Conservation (phyloP, 2,797 vertebrate species). For the Chelon labrosus region DNA sequence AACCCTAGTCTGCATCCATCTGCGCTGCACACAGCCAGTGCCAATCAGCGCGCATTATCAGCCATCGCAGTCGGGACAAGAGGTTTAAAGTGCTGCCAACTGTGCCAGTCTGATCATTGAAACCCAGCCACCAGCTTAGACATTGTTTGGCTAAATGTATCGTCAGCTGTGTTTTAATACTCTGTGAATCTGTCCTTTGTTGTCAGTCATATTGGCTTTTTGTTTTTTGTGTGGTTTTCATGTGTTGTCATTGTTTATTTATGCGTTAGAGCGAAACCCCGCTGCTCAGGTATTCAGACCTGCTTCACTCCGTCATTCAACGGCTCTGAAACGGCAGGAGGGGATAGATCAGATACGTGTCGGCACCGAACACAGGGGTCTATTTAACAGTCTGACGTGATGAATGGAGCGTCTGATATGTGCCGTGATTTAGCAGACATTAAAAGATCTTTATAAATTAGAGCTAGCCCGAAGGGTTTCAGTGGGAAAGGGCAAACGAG, state of each 20-base stretch:
- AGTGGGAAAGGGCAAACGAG: constrained; percentile 72
- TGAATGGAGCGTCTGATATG: constrained; percentile 74
- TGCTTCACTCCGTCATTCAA: constrained; percentile 57
- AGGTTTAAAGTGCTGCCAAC: constrained; percentile 71
- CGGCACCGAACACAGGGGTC: constrained; percentile 61
- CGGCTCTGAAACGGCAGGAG: constrained; percentile 37
- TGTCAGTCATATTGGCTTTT: constrained; percentile 64
- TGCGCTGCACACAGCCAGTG: constrained; percentile 50
- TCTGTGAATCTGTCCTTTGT: constrained; percentile 70
- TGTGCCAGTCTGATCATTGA: constrained; percentile 73
- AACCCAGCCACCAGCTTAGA: constrained; percentile 73
- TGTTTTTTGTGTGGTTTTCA: neutral
- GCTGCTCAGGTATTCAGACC: constrained; percentile 72
- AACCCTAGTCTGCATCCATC: constrained; percentile 58
- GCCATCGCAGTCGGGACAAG: constrained; percentile 50
- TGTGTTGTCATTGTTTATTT: constrained; percentile 65
- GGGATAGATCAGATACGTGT: constrained; percentile 61
- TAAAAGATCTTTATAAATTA: constrained; percentile 82
- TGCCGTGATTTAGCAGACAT: constrained; percentile 78
- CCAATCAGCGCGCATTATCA: constrained; percentile 51
- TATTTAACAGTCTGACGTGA: constrained; percentile 71
- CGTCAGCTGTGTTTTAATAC: constrained; percentile 70
- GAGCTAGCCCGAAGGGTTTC: constrained; percentile 68
- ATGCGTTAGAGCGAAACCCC: constrained; percentile 47
- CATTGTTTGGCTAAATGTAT: constrained; percentile 71